These are phyloP conservation scores for Emmelina monodactyla DNA, from an alignment of 2,888 invertebrate species.

Conservation along the genomic window DNA sequence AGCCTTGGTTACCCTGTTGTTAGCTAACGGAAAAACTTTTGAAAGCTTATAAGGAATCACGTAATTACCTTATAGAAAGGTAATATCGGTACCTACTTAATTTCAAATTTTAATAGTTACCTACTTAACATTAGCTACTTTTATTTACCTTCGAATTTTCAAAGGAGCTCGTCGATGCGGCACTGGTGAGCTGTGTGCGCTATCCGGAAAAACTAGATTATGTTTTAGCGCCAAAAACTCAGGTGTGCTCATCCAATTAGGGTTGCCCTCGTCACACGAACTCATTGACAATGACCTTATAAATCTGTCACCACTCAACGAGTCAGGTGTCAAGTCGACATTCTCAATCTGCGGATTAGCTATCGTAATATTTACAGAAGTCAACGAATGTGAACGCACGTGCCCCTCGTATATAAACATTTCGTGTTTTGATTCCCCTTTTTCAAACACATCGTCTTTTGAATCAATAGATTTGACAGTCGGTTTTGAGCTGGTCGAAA, in stretches of 20 bases:
- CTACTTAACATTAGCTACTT: no score
- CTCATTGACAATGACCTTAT: conserved; percentile 71
- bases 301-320: conserved; percentile 65
- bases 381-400: conserved; percentile 67
- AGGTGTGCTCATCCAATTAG: conserved; percentile 83
- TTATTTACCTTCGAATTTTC: conserved; percentile 69
- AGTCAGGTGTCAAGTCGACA: conserved; percentile 70
- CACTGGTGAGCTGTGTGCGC: conserved; percentile 79
- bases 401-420: conserved; percentile 48
- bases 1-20: no score
- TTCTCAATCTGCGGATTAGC: conserved; percentile 79
- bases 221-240: conserved; percentile 82
- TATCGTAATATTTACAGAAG: conserved; percentile 72
- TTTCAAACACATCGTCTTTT: conserved; percentile 44
- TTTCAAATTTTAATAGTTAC: no score
- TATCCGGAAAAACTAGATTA: conserved; percentile 82
- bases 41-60: no score
- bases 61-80: no score
- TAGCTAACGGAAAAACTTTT: no score
- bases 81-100: no score
- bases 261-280: conserved; percentile 75
- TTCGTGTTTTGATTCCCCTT: conserved; percentile 45
- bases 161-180: conserved; percentile 69
- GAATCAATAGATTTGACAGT: conserved; percentile 46
- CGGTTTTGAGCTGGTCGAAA: conserved; percentile 47